These are phyloP conservation scores for Drosophila arizonae DNA, from an alignment of 1,140 invertebrate species.

Conservation along the genomic window DNA sequence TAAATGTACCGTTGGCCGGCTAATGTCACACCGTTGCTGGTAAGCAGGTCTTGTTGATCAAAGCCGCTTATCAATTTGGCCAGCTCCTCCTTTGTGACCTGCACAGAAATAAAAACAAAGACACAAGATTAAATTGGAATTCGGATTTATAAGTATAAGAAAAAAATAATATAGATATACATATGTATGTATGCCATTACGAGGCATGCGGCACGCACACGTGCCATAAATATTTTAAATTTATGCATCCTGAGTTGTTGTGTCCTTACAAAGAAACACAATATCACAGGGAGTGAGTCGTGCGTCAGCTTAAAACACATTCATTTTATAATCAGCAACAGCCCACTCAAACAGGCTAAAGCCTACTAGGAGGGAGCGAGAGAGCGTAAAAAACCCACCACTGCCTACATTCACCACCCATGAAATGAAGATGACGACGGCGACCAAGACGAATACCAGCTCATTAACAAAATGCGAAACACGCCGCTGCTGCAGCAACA, in stretches of 20 bases:
- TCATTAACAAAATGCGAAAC: slow-evolving; percentile 65
- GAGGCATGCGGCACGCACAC: slow-evolving; percentile 52
- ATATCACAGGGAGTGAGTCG: slow-evolving; percentile 8
- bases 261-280: slow-evolving; percentile 21
- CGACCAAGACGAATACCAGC: slow-evolving; percentile 44
- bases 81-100: slow-evolving; percentile 95
- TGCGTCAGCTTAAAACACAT: slow-evolving; percentile 40
- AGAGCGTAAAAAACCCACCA: slow-evolving; percentile 48
- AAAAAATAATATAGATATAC: neutral
- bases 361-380: neutral
- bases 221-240: slow-evolving; percentile 54
- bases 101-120: slow-evolving; percentile 16
- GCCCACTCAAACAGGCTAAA: slow-evolving; percentile 34
- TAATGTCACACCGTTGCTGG: slow-evolving; percentile 93
- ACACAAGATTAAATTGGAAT: neutral
- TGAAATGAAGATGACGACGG: slow-evolving; percentile 55
- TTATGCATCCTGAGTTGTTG: slow-evolving; percentile 39
- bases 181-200: neutral
- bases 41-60: slow-evolving; percentile 92
- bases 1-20: slow-evolving; percentile 96
- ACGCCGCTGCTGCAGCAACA: slow-evolving; percentile 16
- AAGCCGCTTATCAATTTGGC: slow-evolving; percentile 93
- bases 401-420: slow-evolving; percentile 59
- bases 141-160: neutral
- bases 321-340: slow-evolving; percentile 54